Conservation (phyloP, 2,888 invertebrate species). For the Hydriomena furcata region DNA sequence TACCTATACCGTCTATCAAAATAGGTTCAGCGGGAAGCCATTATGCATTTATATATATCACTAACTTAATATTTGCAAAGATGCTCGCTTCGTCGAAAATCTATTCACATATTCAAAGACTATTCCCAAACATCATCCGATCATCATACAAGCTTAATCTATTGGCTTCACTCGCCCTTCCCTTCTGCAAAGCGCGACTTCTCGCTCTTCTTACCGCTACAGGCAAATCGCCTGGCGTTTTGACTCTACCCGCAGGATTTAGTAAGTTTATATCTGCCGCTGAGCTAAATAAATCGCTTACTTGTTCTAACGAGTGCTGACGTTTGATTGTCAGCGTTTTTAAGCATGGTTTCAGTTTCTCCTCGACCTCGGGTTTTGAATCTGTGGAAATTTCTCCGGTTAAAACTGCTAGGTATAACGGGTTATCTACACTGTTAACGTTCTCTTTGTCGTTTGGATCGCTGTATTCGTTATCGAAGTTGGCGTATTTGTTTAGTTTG, state of each 20-base stretch:
- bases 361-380: constrained; percentile 28
- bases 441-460: constrained; percentile 78
- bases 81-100: no score
- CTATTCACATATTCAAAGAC: constrained; percentile 55
- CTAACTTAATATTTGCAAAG: no score
- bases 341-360: constrained; percentile 52
- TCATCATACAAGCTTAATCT: constrained; percentile 95
- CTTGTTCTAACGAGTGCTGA: constrained; percentile 89
- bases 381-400: constrained; percentile 59
- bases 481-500: constrained; percentile 72
- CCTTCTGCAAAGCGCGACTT: constrained; percentile 82
- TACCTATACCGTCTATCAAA: no score
- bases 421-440: constrained; percentile 70
- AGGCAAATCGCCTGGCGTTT: constrained; percentile 92
- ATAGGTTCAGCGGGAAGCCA: no score
- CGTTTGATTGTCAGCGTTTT: constrained; percentile 72
- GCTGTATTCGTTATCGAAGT: constrained; percentile 76
- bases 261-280: constrained; percentile 86
- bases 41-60: no score
- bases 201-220: constrained; percentile 89
- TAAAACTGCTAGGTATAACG: constrained; percentile 70
- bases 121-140: constrained; percentile 90
- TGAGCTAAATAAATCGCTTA: constrained; percentile 89
- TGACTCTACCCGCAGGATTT: constrained; percentile 90
- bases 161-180: constrained; percentile 79